Conservation (phyloP, 2,888 invertebrate species). For the Rhorus exstirpatorius region DNA sequence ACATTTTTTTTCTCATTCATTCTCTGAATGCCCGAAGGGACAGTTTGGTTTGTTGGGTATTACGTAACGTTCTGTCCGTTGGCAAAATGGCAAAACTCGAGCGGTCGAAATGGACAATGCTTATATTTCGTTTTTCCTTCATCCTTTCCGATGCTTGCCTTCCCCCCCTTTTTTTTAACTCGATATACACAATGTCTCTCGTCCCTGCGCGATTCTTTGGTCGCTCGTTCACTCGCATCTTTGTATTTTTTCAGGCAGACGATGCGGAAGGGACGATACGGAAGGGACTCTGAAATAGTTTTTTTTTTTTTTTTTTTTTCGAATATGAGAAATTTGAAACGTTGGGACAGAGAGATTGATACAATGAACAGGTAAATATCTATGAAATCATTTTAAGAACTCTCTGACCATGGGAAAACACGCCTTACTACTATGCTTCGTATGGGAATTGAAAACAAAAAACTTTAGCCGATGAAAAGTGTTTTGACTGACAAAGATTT, state of each 20-base stretch:
- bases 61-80: constrained; percentile 34
- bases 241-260: constrained; percentile 29
- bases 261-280: constrained; percentile 44
- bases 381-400: background rate
- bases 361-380: constrained; percentile 29
- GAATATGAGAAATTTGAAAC: constrained; percentile 12
- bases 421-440: too few species aligned
- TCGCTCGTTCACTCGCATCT: constrained; percentile 35
- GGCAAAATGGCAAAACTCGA: constrained; percentile 60
- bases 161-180: constrained; percentile 16
- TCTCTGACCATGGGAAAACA: too few species aligned
- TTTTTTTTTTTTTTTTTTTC: constrained; percentile 16
- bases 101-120: constrained; percentile 44
- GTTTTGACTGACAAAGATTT: too few species aligned
- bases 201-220: constrained; percentile 25
- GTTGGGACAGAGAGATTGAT: background rate
- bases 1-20: constrained; percentile 21
- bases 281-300: constrained; percentile 36
- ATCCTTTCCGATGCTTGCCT: background rate
- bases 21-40: constrained; percentile 39
- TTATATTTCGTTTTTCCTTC: constrained; percentile 32
- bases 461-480: too few species aligned
- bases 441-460: too few species aligned
- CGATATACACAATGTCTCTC: constrained; percentile 38
- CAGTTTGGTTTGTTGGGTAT: constrained; percentile 38